A percentile compares a stretch with the other conserved stretches of the same genome.
Conservation (phyloP, 2,888 invertebrate species). For the Pinctada fucata region DNA sequence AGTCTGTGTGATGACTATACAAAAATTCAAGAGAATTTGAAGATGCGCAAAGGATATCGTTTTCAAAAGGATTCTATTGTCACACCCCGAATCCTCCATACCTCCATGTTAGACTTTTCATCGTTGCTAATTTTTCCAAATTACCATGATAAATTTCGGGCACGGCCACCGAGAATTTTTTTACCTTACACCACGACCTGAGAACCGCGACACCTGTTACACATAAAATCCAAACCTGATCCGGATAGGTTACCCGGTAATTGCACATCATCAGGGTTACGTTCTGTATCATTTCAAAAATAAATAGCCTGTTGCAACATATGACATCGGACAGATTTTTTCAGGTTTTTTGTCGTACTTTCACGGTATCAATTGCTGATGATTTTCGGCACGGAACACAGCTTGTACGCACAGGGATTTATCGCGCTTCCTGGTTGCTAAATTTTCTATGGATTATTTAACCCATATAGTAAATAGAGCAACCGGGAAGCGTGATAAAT, state of each 20-base stretch:
- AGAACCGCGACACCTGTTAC: background rate
- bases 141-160: background rate
- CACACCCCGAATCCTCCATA: background rate
- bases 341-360: no score
- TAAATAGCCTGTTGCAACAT: background rate
- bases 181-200: background rate
- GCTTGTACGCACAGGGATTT: no score
- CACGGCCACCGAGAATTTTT: background rate
- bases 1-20: no score
- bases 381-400: no score
- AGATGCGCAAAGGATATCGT: no score
- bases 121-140: background rate
- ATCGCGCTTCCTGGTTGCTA: no score
- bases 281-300: background rate
- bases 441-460: no score
- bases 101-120: background rate
- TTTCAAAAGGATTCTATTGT: background rate
- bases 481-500: no score
- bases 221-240: slow-evolving; percentile 1
- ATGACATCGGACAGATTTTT: background rate
- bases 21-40: no score
- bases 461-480: no score
- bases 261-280: background rate
- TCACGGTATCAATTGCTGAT: no score
- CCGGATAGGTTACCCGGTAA: background rate